Base-by-base conservation (phyloP, 2,113 vertebrate genomes). In the Riparia riparia region DNA sequence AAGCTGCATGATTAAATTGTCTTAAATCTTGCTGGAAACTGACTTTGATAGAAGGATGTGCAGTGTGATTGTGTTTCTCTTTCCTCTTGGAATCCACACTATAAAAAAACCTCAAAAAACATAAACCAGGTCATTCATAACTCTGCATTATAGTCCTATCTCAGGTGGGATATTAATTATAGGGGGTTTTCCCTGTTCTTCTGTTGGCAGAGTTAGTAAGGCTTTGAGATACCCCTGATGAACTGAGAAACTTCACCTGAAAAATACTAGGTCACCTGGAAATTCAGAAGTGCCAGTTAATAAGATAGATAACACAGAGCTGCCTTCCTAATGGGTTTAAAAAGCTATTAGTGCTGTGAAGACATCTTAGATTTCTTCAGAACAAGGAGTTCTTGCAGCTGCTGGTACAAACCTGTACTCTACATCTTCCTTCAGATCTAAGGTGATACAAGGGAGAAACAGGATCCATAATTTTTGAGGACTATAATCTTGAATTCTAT, bases 231-330 rank as follows among this genome's bases (percentile, higher is more conserved):
- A 26, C 31, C 9, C 8, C 20, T 37, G 21, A 50, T 65, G 29
- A 70, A 44, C 63, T 72, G 86, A 84, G 58, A 66, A 76, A 57
- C 22, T 70, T 89, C 53, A 68, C 17, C 44, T 92, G 78, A 64
- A 68, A 80, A 81, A 45, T 12, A n/a, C 3, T 37, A 29, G 37
- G 17, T 83, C 42, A 44, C 18, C 34, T 77, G 44, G 73, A 77
- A 83, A 63, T 76, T 72, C n/a, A 26, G 19, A 57, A 72, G 66
- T 81, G 21, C 10, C 37, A 20, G 5, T 76, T 77, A 63, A 63
- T 68, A 57, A 57, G 47, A 18, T n/a, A 26, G 6, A 2, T 68
- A 57, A 31, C 4, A 29, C 3, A 7, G 57, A 92, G 10, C 39
- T 87, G 68, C 34, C 24, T 63, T 58, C 47, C 25, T 82, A 45